Evolutionary conservation across 2,113 vertebrate genomes (phyloP).

Genomic region (Paralichthys olivaceus): DNA sequence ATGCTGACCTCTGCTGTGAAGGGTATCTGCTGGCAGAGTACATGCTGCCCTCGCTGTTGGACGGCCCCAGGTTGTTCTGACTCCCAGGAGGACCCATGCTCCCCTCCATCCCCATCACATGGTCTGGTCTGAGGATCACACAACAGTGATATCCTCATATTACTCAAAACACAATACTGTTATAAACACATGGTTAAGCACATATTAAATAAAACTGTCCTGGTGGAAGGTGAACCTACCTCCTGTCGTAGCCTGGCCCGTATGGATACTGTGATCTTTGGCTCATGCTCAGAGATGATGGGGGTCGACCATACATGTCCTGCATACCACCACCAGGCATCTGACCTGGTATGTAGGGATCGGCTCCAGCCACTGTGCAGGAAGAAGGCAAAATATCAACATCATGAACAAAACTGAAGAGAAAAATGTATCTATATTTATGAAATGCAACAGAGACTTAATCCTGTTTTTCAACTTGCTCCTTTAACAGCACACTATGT

Average conservation of each 20-base stretch:
- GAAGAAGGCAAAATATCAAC: conserved; percentile 8
- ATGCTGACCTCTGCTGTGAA: conserved; percentile 83
- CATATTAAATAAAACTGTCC: neutral
- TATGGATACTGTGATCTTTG: conserved; percentile 94
- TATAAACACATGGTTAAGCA: neutral
- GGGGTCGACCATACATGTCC: conserved; percentile 91
- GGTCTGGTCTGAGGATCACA: conserved; percentile 80
- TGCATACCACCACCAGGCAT: conserved; percentile 91
- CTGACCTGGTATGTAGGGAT: conserved; percentile 93
- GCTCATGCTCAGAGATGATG: conserved; percentile 89
- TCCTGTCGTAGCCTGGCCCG: conserved; percentile 90
- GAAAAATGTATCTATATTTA: no score
- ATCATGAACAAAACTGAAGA: neutral
- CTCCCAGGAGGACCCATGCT: conserved; percentile 80
- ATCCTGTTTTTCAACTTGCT: neutral
- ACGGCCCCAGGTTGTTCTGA: conserved; percentile 85
- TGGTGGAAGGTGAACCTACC: conserved; percentile 78
- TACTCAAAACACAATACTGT: conserved; percentile 12
- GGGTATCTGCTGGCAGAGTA: conserved; percentile 82
- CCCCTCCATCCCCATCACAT: conserved; percentile 86
- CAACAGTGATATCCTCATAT: conserved; percentile 13
- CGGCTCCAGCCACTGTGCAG: conserved; percentile 89
- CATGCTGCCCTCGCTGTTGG: conserved; percentile 85
- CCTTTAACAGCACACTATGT: neutral
- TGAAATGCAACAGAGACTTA: neutral